phyloP scores from a whole-genome alignment of 2,888 invertebrate species.

The Paralinhomoeus sp. region DNA sequence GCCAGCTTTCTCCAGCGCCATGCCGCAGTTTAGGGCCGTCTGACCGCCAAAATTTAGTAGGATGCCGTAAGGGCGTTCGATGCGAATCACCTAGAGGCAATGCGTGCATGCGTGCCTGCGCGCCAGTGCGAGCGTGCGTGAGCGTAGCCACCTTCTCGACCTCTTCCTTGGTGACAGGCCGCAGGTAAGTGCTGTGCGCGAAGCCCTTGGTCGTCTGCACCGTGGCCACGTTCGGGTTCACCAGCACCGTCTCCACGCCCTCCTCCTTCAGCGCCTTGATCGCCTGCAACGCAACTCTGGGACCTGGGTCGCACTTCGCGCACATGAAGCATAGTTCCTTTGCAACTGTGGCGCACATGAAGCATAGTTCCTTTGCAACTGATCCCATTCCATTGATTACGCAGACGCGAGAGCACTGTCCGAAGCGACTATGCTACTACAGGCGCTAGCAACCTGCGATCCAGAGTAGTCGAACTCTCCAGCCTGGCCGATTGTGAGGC shows the following conservation, averaged over 20 bases:
- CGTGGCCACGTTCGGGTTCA: slow-evolving; percentile 97
- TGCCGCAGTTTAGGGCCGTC: slow-evolving; percentile 90
- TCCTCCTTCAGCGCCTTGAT: slow-evolving; percentile 90
- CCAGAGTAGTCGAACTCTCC: slow-evolving; percentile 86
- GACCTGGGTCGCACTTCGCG: too few relatives aligned
- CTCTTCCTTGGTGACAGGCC: slow-evolving; percentile 78
- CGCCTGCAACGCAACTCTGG: slow-evolving; percentile 31
- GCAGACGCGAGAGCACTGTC: too few relatives aligned
- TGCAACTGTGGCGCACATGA: too few relatives aligned
- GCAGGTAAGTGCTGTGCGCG: slow-evolving; percentile 90
- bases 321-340: too few relatives aligned
- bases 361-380: too few relatives aligned
- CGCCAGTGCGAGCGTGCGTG: too few relatives aligned
- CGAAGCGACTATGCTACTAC: too few relatives aligned
- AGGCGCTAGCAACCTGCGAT: too few relatives aligned
- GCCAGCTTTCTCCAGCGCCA: slow-evolving; percentile 57
- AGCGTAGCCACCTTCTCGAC: slow-evolving; percentile 51
- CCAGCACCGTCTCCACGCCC: slow-evolving; percentile 73
- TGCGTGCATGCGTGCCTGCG: too few relatives aligned
- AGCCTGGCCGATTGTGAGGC: slow-evolving; percentile 90
- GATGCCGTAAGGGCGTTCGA: slow-evolving; percentile 87
- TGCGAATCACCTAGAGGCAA: slow-evolving; percentile 70
- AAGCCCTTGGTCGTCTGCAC: slow-evolving; percentile 96
- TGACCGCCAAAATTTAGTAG: slow-evolving; percentile 93
- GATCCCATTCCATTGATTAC: too few relatives aligned